Percentiles rank a stretch among this genome's conserved stretches.
These are phyloP conservation scores for Sula dactylatra DNA, from an alignment of 2,113 vertebrate genomes.

Conservation along the genomic window DNA sequence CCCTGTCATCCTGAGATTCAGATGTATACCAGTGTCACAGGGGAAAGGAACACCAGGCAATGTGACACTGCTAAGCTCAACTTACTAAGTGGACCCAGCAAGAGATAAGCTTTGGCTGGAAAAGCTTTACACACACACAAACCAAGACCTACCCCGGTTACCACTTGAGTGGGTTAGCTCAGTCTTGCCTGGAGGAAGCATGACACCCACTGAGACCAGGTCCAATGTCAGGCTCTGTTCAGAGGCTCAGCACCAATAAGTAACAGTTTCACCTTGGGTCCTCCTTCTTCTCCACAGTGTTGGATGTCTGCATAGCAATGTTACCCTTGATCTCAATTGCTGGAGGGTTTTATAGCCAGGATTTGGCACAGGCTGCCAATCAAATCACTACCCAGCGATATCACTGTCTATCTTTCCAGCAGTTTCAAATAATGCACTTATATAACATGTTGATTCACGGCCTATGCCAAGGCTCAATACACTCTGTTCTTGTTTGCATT, in stretches of 20 bases:
- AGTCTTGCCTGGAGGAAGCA: not conserved
- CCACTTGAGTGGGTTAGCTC: not conserved
- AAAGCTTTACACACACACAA: not conserved
- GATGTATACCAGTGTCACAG: not conserved
- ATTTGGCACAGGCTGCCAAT: not conserved
- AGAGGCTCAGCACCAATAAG: not conserved
- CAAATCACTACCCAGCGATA: not conserved
- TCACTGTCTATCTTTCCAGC: not conserved
- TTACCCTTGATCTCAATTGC: not conserved
- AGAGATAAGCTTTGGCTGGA: not conserved
- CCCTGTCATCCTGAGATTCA: not conserved
- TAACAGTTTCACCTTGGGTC: not conserved
- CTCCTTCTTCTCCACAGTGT: not conserved
- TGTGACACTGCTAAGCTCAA: not conserved
- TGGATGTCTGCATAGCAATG: not conserved
- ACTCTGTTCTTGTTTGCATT: not conserved
- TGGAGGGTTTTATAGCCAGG: not conserved
- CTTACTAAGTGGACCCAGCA: rapidly evolving
- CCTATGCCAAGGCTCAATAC: not conserved
- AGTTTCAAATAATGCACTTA: not conserved
- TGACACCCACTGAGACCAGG: not conserved
- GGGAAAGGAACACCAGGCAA: not conserved
- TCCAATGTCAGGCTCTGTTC: not conserved
- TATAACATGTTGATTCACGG: not conserved
- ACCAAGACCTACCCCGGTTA: not conserved